A percentile compares a stretch with the other conserved stretches of the same genome.
These are phyloP conservation scores for Julus scanicus DNA, from an alignment of 2,888 invertebrate species.

Conservation along the genomic window DNA sequence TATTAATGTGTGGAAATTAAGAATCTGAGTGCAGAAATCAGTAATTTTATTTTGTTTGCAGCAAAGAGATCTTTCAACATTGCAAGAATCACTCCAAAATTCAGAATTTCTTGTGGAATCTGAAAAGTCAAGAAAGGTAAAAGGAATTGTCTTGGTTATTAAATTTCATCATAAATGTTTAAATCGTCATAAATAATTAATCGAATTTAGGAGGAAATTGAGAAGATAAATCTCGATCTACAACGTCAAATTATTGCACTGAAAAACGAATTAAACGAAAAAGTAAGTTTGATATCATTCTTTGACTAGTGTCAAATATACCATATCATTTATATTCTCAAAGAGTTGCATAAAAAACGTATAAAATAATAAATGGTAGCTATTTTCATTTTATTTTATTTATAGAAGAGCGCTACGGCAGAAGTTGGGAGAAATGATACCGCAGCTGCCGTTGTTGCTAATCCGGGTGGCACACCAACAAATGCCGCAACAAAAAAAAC, in stretches of 20 bases:
- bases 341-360: too few relatives aligned
- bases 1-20: neutral
- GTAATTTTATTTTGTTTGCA: neutral
- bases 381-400: neutral
- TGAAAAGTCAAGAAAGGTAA: neutral
- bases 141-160: neutral
- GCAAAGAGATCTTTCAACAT: neutral
- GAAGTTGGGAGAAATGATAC: neutral
- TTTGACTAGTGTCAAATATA: too few relatives aligned
- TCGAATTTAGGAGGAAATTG: neutral
- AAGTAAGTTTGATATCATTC: neutral
- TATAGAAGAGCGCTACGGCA: neutral
- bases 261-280: neutral
- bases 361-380: neutral
- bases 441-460: neutral
- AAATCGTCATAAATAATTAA: neutral
- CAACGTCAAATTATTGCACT: neutral
- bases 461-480: neutral
- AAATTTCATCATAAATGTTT: neutral
- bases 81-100: neutral
- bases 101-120: neutral
- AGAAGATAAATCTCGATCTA: neutral
- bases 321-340: too few relatives aligned
- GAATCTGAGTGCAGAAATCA: neutral
- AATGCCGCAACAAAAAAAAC: neutral